Conservation (phyloP, 2,797 vertebrate species). For the Pempheris klunzingeri region DNA sequence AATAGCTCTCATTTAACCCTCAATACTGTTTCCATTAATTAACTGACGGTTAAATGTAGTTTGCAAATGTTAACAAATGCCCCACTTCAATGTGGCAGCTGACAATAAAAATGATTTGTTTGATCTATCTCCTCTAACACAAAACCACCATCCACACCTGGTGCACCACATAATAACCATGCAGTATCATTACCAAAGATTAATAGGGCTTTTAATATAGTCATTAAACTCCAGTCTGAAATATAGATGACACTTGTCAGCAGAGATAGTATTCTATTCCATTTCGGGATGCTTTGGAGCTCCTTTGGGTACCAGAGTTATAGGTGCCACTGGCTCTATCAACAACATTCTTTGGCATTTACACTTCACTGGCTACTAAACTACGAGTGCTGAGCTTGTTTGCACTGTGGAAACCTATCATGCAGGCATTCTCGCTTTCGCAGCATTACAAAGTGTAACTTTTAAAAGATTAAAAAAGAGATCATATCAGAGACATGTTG, state of each 20-base stretch:
- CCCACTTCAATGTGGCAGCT: constrained; percentile 58
- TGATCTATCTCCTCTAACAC: constrained; percentile 57
- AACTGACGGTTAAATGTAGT: no score
- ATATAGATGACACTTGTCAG: constrained; percentile 74
- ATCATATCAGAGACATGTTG: background rate
- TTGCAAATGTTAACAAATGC: constrained; percentile 75
- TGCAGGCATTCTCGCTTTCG: background rate
- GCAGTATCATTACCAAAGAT: constrained; percentile 76
- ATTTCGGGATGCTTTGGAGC: constrained; percentile 52
- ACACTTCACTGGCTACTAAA: constrained; percentile 59
- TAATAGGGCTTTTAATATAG: constrained; percentile 78
- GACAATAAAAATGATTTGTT: constrained; percentile 78
- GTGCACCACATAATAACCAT: constrained; percentile 70
- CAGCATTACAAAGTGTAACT: constrained; percentile 19
- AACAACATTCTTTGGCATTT: constrained; percentile 72
- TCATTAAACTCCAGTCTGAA: constrained; percentile 74
- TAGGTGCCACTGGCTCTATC: constrained; percentile 63
- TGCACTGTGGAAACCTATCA: constrained; percentile 15
- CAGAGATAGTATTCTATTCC: constrained; percentile 47
- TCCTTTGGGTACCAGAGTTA: constrained; percentile 57
- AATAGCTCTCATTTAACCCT: constrained; percentile 41
- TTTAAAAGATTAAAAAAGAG: constrained; percentile 1
- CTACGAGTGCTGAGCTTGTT: constrained; percentile 22
- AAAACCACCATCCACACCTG: constrained; percentile 42
- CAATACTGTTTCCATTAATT: constrained; percentile 63